Percentiles rank a stretch among this genome's conserved stretches.
Evolutionary conservation across 2,797 vertebrate genomes (phyloP).

Genomic region (Adelosebastes latens): DNA sequence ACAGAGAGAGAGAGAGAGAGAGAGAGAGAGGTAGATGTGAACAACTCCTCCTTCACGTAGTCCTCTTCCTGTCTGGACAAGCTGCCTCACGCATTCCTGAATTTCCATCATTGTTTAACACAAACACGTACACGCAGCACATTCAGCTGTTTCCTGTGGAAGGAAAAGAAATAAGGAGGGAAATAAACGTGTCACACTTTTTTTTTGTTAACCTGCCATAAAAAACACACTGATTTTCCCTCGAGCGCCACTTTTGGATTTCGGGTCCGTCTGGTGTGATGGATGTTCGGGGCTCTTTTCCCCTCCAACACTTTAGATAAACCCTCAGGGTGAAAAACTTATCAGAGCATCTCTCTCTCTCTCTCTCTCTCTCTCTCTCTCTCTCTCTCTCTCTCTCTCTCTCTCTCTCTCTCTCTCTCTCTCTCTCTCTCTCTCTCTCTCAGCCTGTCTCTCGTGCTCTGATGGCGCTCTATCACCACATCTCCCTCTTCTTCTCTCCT

Average conservation of each 20-base stretch:
- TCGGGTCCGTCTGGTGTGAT: neutral
- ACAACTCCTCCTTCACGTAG: conserved; percentile 2
- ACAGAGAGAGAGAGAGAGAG: neutral
- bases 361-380: neutral
- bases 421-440: conserved; percentile 25
- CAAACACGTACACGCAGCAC: conserved; percentile 6
- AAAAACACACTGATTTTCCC: neutral
- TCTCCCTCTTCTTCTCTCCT: conserved; percentile 52
- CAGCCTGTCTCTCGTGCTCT: conserved; percentile 37
- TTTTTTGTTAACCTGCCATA: conserved; percentile 6
- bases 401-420: conserved; percentile 13
- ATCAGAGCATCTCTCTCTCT: conserved; percentile 34
- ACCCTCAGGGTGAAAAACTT: conserved; percentile 22
- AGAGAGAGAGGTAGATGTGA: neutral
- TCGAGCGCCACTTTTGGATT: neutral
- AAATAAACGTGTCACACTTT: conserved; percentile 18
- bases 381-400: neutral
- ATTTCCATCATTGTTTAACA: conserved; percentile 66
- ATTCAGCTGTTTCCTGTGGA: conserved; percentile 21
- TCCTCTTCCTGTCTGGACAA: conserved; percentile 61
- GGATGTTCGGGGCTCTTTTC: conserved; percentile 14
- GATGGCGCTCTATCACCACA: conserved; percentile 44
- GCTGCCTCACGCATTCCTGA: conserved; percentile 63
- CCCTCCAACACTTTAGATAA: conserved; percentile 9
- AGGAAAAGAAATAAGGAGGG: neutral